Evolutionary conservation across 2,888 invertebrate species (phyloP), one percentile per base, ranked within the genome.

Genomic region (Pyrrhia umbra): DNA sequence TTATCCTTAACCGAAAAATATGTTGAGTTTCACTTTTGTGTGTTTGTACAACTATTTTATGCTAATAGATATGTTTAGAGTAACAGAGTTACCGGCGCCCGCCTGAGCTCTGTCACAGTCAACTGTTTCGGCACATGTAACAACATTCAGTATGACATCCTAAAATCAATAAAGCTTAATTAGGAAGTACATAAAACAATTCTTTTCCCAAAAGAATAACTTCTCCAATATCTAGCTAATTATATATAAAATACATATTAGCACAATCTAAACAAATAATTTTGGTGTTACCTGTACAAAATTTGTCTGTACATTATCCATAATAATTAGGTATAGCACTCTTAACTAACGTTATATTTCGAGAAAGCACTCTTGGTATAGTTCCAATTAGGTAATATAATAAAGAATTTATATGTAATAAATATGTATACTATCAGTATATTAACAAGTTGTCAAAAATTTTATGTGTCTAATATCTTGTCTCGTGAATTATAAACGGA

Each of bases 171-270:
- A 89, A 88, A 90, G 85, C 86, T 85, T 83, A 81, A 82, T 81
- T 83, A 88, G 88, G 88, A 90, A 91, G 88, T 88, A 86, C 80
- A 85, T 82, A 87, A 85, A 91, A 91, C 84, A 93, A 88, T 94
- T 94, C 94, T 94, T 94, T 94, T 94, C 91, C 91, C 76, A 94
- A 94, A 94, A 94, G 94, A 94, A 94, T 94, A 94, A 94, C 94
- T 82, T 88, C 82, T 83, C 85, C 83, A 77, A 81, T 81, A 84
- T 79, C 83, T 86, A 88, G 77, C 86, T 75, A 80, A 61, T 56
- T 80, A 83, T 77, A 83, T 73, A 88, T 87, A 88, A 87, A 85
- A 86, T 85, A 86, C 75, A 80, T 82, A 85, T 85, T 78, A 80
- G 84, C 85, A 86, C 80, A 83, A 87, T 86, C 81, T 82, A 84